Base-by-base conservation (phyloP, 2,888 invertebrate species). In the Chouioia cunea region DNA sequence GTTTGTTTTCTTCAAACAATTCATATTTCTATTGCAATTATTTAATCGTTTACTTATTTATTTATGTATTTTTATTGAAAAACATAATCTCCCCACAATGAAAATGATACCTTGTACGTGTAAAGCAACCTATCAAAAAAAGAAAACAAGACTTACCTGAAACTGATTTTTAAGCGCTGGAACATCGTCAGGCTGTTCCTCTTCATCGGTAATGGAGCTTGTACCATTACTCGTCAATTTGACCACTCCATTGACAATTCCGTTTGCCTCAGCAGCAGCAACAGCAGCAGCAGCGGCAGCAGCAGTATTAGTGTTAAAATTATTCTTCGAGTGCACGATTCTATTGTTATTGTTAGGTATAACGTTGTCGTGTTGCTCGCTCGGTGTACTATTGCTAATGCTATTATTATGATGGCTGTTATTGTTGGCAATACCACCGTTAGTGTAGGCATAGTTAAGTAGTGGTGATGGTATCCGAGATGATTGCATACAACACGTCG, bases 291-390 rank as follows among this genome's bases (percentile, higher is more conserved):
- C 10, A 20, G 27, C 20, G n/a, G 22, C 12, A 3, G n/a, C n/a
- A 60, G 58, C 36, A 48, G 54, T 20, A 16, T 8, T 20, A 48
- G 58, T 27, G 44, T 58, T 75, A 65, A 57, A 65, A 54, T n/a
- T 50, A 44, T 72, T 72, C 52, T 81, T 84, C 52, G 79, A 77
- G 70, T 83, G 77, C n/a, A 81, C 73, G 70, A 79, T 77, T 66
- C 73, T 78, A 50, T 77, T 77, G 62, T 10, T 36, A 12, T 36
- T 36, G 6, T 36, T 36, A 36, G 4, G 10, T 2, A 27, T 6
- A 27, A 27, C 27, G 6, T 27, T 27, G 27, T 27, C 27, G 1
- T 36, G 6, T 1, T 36, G 10, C 36, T 36, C 10, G 27, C 2
- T 27, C 6, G n/a, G n/a, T n/a, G n/a, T n/a, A n/a, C n/a, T n/a